Evolutionary conservation across 2,888 invertebrate genomes (phyloP).

Genomic region (Drosophila ustulata): DNA sequence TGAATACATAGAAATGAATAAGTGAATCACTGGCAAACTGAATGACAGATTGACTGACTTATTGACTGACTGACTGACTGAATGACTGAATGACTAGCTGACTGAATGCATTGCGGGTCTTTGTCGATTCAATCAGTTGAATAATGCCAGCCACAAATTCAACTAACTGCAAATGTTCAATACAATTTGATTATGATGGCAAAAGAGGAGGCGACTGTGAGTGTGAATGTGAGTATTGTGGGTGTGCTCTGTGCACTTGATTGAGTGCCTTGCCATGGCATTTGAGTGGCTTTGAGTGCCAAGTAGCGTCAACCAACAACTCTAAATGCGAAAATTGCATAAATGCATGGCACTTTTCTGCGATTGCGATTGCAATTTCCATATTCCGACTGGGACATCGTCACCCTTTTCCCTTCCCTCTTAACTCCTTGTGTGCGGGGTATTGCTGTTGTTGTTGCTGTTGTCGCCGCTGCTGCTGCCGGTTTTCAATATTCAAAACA

Average conservation of each 20-base stretch:
- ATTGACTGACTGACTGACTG: constrained; percentile 47
- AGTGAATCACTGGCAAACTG: constrained; percentile 45
- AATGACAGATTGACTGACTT: constrained; percentile 31
- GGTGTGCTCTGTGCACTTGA: constrained; percentile 64
- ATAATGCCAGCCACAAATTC: constrained; percentile 75
- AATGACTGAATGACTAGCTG: constrained; percentile 37
- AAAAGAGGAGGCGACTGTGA: constrained; percentile 15
- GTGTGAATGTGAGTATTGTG: constrained; percentile 14
- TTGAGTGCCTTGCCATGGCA: constrained; percentile 77
- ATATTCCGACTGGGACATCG: constrained; percentile 29
- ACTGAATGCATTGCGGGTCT: constrained; percentile 63
- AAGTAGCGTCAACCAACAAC: constrained; percentile 64
- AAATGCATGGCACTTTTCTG: constrained; percentile 78
- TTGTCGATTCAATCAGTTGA: constrained; percentile 73
- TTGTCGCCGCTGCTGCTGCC: constrained; percentile 37
- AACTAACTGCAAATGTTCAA: constrained; percentile 80
- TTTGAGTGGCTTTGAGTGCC: constrained; percentile 79
- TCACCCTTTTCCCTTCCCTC: constrained; percentile 11
- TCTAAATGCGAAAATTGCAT: constrained; percentile 71
- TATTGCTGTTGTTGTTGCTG: constrained; percentile 13
- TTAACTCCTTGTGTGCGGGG: not conserved
- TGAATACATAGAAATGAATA: constrained; percentile 66
- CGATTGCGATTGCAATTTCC: constrained; percentile 57
- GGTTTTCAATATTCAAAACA: constrained; percentile 77
- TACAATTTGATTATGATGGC: constrained; percentile 79